phyloP scores from a whole-genome alignment of 2,113 vertebrate species.

The Oxyura jamaicensis region DNA sequence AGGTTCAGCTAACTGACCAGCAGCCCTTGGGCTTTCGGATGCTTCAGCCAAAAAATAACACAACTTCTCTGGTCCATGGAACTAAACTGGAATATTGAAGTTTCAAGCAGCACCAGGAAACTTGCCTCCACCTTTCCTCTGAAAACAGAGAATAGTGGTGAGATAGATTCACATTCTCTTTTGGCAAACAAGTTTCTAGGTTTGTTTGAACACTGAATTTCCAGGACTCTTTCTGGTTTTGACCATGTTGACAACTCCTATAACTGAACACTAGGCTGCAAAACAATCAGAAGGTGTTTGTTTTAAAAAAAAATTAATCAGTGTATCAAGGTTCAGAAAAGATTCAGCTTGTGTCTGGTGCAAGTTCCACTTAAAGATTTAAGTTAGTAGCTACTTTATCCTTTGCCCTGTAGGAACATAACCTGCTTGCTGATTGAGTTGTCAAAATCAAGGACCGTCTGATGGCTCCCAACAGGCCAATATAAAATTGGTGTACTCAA shows the following conservation, averaged over 20 bases:
- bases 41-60: neutral
- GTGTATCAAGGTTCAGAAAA: neutral
- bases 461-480: slow-evolving; percentile 44
- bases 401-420: neutral
- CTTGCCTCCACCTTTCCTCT: neutral
- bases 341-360: neutral
- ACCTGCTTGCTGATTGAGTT: slow-evolving; percentile 55
- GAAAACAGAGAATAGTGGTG: neutral
- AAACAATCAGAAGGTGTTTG: neutral
- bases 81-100: neutral
- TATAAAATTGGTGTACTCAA: slow-evolving; percentile 37
- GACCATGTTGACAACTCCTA: neutral
- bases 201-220: neutral
- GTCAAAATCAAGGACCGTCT: slow-evolving; percentile 55
- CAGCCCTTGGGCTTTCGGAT: neutral
- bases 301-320: neutral
- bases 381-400: neutral
- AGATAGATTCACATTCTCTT: neutral
- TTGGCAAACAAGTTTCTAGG: neutral
- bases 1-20: neutral
- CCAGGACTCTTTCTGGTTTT: neutral
- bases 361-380: neutral
- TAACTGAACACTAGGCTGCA: neutral
- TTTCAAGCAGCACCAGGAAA: neutral
- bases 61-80: neutral